Evolutionary conservation across 2,113 vertebrate species (phyloP).

Genomic region (Garra rufa): DNA sequence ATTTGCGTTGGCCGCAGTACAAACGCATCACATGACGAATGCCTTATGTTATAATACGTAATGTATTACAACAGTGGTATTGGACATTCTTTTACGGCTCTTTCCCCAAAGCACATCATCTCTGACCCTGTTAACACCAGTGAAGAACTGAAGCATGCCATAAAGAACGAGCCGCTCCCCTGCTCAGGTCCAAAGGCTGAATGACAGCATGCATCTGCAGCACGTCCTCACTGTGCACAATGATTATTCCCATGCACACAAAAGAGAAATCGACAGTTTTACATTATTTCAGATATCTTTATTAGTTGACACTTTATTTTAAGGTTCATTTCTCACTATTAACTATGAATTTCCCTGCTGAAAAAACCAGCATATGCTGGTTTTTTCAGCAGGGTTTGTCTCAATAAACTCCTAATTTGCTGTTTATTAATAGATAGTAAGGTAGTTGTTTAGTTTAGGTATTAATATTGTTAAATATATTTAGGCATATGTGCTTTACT

Average conservation of each 20-base stretch:
- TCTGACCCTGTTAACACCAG: constrained; percentile 9
- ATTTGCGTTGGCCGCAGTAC: constrained; percentile 2
- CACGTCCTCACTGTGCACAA: not conserved
- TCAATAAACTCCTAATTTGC: no score
- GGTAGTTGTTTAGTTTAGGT: no score
- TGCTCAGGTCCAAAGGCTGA: not conserved
- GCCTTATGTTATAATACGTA: constrained; percentile 25
- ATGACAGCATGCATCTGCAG: not conserved
- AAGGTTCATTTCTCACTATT: not conserved
- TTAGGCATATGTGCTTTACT: no score
- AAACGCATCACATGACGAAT: not conserved
- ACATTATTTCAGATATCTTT: not conserved
- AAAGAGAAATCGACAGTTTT: not conserved
- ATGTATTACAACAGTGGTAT: constrained; percentile 15
- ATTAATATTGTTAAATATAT: no score
- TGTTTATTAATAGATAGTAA: no score
- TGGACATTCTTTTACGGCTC: not conserved
- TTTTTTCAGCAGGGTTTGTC: no score
- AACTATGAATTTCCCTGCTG: no score
- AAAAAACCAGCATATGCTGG: no score
- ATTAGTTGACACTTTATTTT: not conserved
- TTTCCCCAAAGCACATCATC: constrained; percentile 11
- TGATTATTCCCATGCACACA: not conserved
- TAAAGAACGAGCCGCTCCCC: constrained; percentile 1
- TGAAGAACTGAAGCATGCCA: constrained; percentile 3